Conservation (phyloP, 1,140 invertebrate genomes). For the Onthophagus taurus region DNA sequence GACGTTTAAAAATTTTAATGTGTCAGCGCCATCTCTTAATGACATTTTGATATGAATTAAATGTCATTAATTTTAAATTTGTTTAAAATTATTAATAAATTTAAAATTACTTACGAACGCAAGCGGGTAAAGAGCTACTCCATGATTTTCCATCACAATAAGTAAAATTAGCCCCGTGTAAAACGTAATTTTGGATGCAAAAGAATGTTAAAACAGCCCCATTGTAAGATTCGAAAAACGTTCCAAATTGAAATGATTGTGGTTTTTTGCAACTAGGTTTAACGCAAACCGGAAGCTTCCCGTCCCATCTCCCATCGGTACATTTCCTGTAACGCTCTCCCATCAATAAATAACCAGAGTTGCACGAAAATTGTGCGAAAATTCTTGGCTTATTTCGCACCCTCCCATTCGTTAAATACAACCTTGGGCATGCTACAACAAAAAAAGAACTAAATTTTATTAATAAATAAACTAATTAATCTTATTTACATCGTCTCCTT, state of each 20-base stretch:
- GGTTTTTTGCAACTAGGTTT: slow-evolving; percentile 14
- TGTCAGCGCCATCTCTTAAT: background rate
- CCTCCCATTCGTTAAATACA: slow-evolving; percentile 22
- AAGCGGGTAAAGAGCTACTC: slow-evolving; percentile 50
- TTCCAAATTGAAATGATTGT: slow-evolving; percentile 40
- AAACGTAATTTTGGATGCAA: slow-evolving; percentile 49
- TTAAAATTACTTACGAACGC: slow-evolving; percentile 43
- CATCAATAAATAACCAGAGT: slow-evolving; percentile 25
- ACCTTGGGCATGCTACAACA: slow-evolving; percentile 7
- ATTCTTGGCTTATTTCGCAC: slow-evolving; percentile 22
- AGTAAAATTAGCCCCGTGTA: slow-evolving; percentile 45
- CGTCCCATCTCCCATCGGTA: slow-evolving; percentile 27
- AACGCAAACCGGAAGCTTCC: slow-evolving; percentile 29
- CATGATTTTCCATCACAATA: slow-evolving; percentile 56
- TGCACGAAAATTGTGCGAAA: slow-evolving; percentile 28
- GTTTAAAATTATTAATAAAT: background rate
- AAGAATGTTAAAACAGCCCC: slow-evolving; percentile 51
- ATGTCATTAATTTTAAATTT: background rate
- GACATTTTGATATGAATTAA: background rate
- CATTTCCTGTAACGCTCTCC: slow-evolving; percentile 31
- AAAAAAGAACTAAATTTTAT: slow-evolving; percentile 1
- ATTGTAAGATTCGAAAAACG: slow-evolving; percentile 39
- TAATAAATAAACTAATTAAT: no score
- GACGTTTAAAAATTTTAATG: no score
- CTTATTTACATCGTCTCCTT: no score